phyloP scores from a whole-genome alignment of 1,140 invertebrate species.

The Maconellicoccus hirsutus region DNA sequence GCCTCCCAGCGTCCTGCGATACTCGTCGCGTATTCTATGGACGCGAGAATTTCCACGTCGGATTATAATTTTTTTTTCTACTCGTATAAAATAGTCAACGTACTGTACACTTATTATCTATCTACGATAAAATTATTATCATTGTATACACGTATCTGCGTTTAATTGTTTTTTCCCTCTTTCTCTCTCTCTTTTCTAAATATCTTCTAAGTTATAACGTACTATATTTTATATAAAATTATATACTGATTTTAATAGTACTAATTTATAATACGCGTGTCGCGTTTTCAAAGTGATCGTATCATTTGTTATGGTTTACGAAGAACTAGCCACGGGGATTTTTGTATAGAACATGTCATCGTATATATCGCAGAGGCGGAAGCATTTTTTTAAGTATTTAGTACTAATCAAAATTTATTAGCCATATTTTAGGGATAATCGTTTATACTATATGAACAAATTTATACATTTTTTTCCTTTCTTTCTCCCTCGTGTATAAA shows the following conservation, averaged over 20 bases:
- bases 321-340: too few species aligned
- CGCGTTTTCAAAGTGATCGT: too few species aligned
- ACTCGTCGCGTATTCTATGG: too few species aligned
- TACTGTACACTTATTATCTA: background rate
- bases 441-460: slow-evolving; percentile 5
- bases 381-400: slow-evolving; percentile 6
- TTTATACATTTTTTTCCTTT: background rate
- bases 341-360: too few species aligned
- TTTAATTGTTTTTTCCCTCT: background rate
- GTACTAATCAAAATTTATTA: background rate
- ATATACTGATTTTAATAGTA: slow-evolving; percentile 14
- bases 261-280: background rate
- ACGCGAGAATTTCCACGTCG: too few species aligned
- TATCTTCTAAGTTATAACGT: background rate
- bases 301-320: too few species aligned
- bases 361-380: background rate
- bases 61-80: too few species aligned
- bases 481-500: too few species aligned
- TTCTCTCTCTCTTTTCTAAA: background rate
- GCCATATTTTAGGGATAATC: background rate
- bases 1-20: too few species aligned
- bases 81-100: too few species aligned
- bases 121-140: slow-evolving; percentile 11
- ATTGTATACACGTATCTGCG: background rate
- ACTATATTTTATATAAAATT: slow-evolving; percentile 14